Evolutionary conservation across 1,140 invertebrate genomes (phyloP), one percentile per base, ranked within the genome.

Genomic region (Drosophila seguyi): DNA sequence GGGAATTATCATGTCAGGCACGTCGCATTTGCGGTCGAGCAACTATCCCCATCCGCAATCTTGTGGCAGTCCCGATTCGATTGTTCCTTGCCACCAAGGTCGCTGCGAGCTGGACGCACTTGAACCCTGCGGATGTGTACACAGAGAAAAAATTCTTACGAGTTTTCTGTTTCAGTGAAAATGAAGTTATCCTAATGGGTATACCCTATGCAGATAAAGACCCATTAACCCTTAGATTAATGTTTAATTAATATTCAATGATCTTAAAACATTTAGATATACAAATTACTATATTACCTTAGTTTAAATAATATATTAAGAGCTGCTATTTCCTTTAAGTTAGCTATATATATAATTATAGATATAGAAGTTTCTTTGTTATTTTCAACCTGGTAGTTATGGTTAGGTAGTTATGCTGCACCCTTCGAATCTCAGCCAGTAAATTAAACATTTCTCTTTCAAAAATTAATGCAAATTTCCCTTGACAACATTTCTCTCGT

Each of bases 51-150:
- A 67, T 67, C 52, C 55, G 55, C 78, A 47, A 66, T 62, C 47
- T 68, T 66, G 72, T 57, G 72, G 74, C 63, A 78, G 47, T 73
- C 68, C 56, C 57, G 34, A 34, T n/a, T 53, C 38, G 44, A 44
- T 76, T 59, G 56, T 62, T 63, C 61, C 76, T 74, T 88, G 84
- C 84, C 84, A 87, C 84, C 84, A 90, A 88, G 84, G 85, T 75
- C 85, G 52, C 56, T 41, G 67, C 39, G 25, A 38, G n/a, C 20
- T 68, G 59, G 31, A 90, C 84, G 81, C 80, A 78, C 84, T 88
- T 87, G 84, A 87, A 88, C 85, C 84, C 29, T 25, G 27, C 42
- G 42, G 56, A 29, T 29, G 6, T 10, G 8, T 53, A 10, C 47
- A 36, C 29, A 5, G 31, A 16, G 27, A 67, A 38, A 22, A 66